phyloP scores from a whole-genome alignment of 2,888 invertebrate genomes.

The Galeopsomyia nigrocyanea region DNA sequence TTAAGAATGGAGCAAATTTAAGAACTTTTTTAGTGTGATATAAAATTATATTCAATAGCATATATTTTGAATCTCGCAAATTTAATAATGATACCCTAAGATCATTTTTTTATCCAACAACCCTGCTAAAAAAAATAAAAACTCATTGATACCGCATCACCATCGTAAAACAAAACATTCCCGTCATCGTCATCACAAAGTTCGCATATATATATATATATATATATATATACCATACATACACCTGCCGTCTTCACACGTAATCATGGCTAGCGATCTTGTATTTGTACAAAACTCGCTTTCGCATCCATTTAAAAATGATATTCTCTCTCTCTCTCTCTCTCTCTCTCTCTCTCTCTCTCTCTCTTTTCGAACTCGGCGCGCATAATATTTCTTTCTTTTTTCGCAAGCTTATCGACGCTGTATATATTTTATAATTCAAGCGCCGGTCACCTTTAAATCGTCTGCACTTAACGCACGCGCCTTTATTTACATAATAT shows the following conservation, averaged over 20 bases:
- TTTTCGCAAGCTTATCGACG: no score
- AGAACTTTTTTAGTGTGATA: no score
- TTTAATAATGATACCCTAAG: no score
- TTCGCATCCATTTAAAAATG: constrained; percentile 34
- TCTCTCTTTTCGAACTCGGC: constrained; percentile 25
- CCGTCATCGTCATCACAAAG: constrained; percentile 30
- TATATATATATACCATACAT: background rate
- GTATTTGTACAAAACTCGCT: constrained; percentile 30
- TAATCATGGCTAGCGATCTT: constrained; percentile 10
- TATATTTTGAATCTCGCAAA: no score
- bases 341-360: constrained; percentile 9
- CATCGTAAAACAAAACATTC: constrained; percentile 35
- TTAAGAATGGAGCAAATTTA: no score
- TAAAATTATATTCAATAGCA: no score
- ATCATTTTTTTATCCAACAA: no score
- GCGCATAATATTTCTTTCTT: no score
- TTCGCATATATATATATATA: background rate
- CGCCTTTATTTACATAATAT: constrained; percentile 65
- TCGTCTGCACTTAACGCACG: constrained; percentile 52
- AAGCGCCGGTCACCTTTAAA: constrained; percentile 44
- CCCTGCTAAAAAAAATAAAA: no score
- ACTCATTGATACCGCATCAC: background rate
- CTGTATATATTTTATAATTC: constrained; percentile 7
- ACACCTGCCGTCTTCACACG: constrained; percentile 27
- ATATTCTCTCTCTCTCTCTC: constrained; percentile 25